Conservation (phyloP, 2,888 invertebrate species). For the Polymixis lichenea region DNA sequence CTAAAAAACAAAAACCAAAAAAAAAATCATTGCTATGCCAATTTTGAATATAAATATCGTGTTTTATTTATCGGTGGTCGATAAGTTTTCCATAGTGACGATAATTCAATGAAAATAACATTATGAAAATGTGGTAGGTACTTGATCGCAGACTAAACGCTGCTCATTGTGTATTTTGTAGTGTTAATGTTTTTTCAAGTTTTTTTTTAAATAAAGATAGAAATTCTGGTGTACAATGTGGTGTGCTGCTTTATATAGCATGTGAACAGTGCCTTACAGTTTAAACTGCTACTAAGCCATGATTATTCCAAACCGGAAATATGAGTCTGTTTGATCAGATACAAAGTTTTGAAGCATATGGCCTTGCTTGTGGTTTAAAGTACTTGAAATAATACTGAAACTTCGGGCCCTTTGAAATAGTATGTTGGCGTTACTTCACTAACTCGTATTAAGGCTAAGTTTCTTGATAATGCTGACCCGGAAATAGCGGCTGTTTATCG, state of each 20-base stretch:
- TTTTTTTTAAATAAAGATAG: no score
- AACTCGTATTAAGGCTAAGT: conserved; percentile 53
- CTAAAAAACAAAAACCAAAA: no score
- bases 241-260: no score
- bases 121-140: background rate
- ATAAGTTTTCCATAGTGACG: background rate
- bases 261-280: background rate
- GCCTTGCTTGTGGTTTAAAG: conserved; percentile 59
- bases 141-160: no score
- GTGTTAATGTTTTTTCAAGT: no score
- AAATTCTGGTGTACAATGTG: no score
- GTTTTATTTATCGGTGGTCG: no score
- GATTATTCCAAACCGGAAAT: conserved; percentile 28
- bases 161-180: no score
- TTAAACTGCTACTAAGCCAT: background rate
- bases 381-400: conserved; percentile 61
- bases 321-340: conserved; percentile 43
- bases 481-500: conserved; percentile 54
- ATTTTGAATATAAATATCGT: no score
- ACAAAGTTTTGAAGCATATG: conserved; percentile 46
- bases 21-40: no score
- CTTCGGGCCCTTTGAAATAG: conserved; percentile 55
- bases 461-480: conserved; percentile 54
- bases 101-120: background rate
- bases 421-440: conserved; percentile 42